Evolutionary conservation across 1,140 invertebrate species (phyloP), one percentile per base, ranked within the genome.

Genomic region (Leucophenga varia): DNA sequence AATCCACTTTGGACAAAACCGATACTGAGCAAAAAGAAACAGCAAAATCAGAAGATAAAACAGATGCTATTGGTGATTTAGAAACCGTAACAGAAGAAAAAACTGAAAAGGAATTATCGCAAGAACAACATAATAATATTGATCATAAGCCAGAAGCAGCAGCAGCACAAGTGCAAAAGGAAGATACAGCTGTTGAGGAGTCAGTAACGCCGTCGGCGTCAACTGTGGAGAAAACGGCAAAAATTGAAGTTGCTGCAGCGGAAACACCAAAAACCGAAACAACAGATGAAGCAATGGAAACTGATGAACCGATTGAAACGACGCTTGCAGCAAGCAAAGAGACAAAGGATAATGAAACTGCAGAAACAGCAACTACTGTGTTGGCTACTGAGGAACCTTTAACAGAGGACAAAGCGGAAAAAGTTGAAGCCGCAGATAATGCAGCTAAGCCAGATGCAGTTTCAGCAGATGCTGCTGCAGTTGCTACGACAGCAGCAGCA

Each of bases 121-220:
- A n/a, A n/a, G n/a, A 54, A 12, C 32, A 56, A 46, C 55, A 67
- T 20, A 65, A 68, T 37, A 59, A 68, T 16, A 34, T 52, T 43
- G 52, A 55, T 7, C 46, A 59, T 38, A 59, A 44, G 22, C 34
- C 18, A 13, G 41, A 38, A 28, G 9, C 34, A 39, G 44, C 43
- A 30, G 28, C 28, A 30, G n/a, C 7, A 8, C 7, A 7, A 30
- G 28, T 8, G n/a, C 7, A 7, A 30, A n/a, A 30, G 28, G n/a
- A 30, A 30, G 28, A 8, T 30, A 30, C 28, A 8, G 28, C n/a
- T n/a, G n/a, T 30, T 30, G 28, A 30, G 28, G n/a, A n/a, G n/a
- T n/a, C n/a, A n/a, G n/a, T n/a, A n/a, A n/a, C n/a, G n/a, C n/a
- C n/a, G n/a, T n/a, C n/a, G n/a, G n/a, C n/a, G n/a, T n/a, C n/a